These are phyloP conservation scores for western clawed frog (Xenopus tropicalis) DNA, from an alignment of 2,113 vertebrate genomes.

Conservation along the genomic window DNA sequence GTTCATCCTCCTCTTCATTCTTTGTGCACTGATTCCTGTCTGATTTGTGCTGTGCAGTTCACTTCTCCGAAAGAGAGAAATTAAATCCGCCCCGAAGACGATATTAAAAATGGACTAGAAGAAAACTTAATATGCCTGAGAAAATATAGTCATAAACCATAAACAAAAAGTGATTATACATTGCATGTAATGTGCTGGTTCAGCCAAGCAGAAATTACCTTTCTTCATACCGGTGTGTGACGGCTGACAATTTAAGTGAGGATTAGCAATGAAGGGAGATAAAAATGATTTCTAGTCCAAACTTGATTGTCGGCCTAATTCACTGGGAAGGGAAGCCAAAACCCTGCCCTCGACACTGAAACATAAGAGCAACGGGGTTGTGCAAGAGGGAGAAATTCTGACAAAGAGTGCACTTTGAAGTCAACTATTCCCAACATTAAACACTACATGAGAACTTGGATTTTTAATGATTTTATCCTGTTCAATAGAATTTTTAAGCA, in stretches of 20 bases:
- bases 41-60: too few relatives aligned
- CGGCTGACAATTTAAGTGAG: constrained; percentile 9
- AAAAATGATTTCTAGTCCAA: constrained; percentile 25
- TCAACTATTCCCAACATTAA: too few relatives aligned
- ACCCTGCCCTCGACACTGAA: constrained; percentile 2
- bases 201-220: constrained; percentile 11
- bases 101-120: not conserved
- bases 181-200: not conserved
- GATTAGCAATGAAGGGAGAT: constrained; percentile 35
- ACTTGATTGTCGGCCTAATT: constrained; percentile 35
- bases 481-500: too few relatives aligned
- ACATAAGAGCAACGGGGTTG: not conserved
- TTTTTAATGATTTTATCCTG: too few relatives aligned
- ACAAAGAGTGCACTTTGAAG: too few relatives aligned
- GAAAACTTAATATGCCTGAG: constrained; percentile 36
- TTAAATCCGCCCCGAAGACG: not conserved
- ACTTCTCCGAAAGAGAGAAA: not conserved
- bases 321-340: constrained; percentile 12
- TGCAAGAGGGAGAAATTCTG: not conserved
- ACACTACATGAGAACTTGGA: too few relatives aligned
- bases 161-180: constrained; percentile 25
- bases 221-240: constrained; percentile 14
- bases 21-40: too few relatives aligned
- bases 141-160: constrained; percentile 8
- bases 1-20: too few relatives aligned